Conservation (phyloP, 2,888 invertebrate genomes). For the Scrobipalpa atriplicella region DNA sequence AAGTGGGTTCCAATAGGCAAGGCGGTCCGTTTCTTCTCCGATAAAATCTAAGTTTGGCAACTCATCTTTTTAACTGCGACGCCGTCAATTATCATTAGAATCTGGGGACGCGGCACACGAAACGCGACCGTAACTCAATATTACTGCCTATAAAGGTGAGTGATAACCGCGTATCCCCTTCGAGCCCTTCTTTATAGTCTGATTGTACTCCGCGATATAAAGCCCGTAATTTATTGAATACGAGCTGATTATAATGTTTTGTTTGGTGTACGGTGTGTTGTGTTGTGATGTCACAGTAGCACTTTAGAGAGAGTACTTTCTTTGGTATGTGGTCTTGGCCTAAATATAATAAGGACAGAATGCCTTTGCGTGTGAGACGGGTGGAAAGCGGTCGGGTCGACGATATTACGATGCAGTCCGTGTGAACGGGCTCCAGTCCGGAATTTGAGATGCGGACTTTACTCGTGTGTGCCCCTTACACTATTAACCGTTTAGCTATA, state of each 20-base stretch:
- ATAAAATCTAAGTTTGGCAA: constrained; percentile 69
- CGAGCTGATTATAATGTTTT: constrained; percentile 27
- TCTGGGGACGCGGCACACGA: constrained; percentile 55
- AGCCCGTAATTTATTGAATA: constrained; percentile 53
- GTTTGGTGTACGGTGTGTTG: background rate
- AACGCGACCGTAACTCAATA: constrained; percentile 69
- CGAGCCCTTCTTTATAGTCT: constrained; percentile 54
- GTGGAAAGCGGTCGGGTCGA: constrained; percentile 35
- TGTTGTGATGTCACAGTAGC: constrained; percentile 1
- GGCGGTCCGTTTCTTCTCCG: constrained; percentile 42
- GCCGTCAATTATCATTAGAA: constrained; percentile 77
- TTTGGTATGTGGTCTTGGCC: constrained; percentile 28
- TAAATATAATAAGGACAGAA: constrained; percentile 51
- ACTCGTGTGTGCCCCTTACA: constrained; percentile 39
- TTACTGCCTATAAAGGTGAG: constrained; percentile 78
- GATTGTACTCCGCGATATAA: constrained; percentile 50
- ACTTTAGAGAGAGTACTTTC: constrained; percentile 8
- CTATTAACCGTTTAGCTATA: constrained; percentile 5
- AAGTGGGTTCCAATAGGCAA: constrained; percentile 41
- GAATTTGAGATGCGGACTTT: constrained; percentile 62
- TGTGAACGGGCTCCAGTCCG: constrained; percentile 54
- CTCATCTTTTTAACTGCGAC: constrained; percentile 71
- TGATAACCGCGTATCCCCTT: constrained; percentile 65
- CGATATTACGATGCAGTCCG: constrained; percentile 69
- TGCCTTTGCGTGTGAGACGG: constrained; percentile 53